Conservation (phyloP, 2,113 vertebrate genomes). For the Dissostichus mawsoni region DNA sequence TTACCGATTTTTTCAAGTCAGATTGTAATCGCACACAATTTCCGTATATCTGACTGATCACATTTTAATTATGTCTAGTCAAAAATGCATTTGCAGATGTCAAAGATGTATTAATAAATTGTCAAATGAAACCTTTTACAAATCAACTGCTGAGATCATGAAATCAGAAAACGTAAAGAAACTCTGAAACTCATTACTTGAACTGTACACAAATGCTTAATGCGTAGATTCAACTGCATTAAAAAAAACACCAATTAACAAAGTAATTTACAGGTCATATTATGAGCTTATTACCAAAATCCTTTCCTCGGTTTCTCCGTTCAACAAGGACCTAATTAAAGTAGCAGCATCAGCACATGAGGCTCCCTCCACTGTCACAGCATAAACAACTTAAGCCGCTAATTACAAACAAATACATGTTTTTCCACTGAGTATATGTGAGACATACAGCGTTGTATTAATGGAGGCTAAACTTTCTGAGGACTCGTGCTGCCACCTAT, state of each 20-base stretch:
- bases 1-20: neutral
- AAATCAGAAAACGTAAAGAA: neutral
- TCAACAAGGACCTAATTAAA: slow-evolving; percentile 66
- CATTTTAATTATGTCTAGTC: neutral
- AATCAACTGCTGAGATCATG: neutral
- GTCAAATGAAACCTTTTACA: neutral
- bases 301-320: slow-evolving; percentile 29
- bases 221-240: neutral
- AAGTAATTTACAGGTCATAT: slow-evolving; percentile 24
- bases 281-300: slow-evolving; percentile 44
- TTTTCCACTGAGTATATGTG: slow-evolving; percentile 36
- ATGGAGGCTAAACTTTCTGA: slow-evolving; percentile 40
- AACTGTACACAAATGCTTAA: slow-evolving; percentile 2
- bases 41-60: neutral
- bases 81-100: slow-evolving; percentile 3
- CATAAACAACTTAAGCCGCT: slow-evolving; percentile 61
- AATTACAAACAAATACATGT: slow-evolving; percentile 61
- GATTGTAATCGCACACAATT: no score
- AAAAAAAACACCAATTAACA: slow-evolving; percentile 22
- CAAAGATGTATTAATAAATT: neutral
- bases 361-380: slow-evolving; percentile 27
- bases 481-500: slow-evolving; percentile 46
- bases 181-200: slow-evolving; percentile 6
- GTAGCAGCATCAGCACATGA: slow-evolving; percentile 52
- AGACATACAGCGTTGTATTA: slow-evolving; percentile 31